Evolutionary conservation across 2,888 invertebrate genomes (phyloP), one percentile per base, ranked within the genome.

Genomic region (Dicycla oo): DNA sequence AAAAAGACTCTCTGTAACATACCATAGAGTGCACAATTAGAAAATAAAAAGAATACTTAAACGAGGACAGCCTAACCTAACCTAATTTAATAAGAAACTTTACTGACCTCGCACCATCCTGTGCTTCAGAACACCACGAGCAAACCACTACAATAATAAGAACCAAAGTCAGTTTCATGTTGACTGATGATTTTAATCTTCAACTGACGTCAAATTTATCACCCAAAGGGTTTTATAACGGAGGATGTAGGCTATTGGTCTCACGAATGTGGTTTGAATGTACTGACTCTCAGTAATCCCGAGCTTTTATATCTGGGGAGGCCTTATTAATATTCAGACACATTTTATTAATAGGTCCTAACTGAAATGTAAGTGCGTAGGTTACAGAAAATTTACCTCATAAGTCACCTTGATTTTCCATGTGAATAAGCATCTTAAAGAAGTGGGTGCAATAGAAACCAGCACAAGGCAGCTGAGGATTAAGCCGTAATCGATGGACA

Each of bases 291-390:
- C 3, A 11, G 34, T n/a, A 43, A 63, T 40, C 20, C 18, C n/a
- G 0, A 8, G 58, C 62, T 66, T 81, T 75, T 81, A 81, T 82
- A 81, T 49, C 30, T 51, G 67, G 58, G 62, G 26, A 45, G 0
- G 65, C 47, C 26, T 75, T 57, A 75, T 81, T 71, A 72, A 70
- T 81, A 81, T 81, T 65, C 82, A 58, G 63, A 75, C 34, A 18
- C 34, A 75, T 65, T 75, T 71, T 69, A 75, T 65, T 45, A 49
- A 65, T 64, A 68, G 40, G 30, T 49, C 23, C 6, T 61, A 34
- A 65, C 34, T 70, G 18, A 65, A 43, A 57, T 61, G 18, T 57
- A 45, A 54, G 49, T 53, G 54, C 54, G 68, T 66, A 76, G 65
- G 62, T 58, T 76, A 69, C 20, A 58, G 45, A 56, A 69, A 66